These are phyloP conservation scores for Columba guinea DNA, from an alignment of 2,797 vertebrate genomes.

Conservation along the genomic window DNA sequence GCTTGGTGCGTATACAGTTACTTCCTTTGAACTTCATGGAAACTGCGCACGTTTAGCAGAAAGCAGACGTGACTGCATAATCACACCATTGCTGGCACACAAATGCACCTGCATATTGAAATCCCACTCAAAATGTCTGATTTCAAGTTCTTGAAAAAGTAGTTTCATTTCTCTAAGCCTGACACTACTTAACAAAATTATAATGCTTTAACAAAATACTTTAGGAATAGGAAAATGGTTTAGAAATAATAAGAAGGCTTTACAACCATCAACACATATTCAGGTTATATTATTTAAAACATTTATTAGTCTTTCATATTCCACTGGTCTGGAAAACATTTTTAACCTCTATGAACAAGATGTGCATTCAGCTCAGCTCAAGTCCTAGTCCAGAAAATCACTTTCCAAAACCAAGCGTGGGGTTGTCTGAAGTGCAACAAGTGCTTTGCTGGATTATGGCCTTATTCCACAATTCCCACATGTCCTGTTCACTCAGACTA, in stretches of 20 bases:
- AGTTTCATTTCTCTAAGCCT: neutral
- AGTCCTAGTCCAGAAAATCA: neutral
- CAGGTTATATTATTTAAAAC: neutral
- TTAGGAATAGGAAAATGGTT: neutral
- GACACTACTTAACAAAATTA: neutral
- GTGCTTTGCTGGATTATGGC: neutral
- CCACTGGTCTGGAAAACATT: neutral
- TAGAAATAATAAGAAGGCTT: neutral
- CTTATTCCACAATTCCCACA: neutral
- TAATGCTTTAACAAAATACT: neutral
- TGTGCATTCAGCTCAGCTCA: neutral
- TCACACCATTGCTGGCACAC: neutral
- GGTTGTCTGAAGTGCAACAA: neutral
- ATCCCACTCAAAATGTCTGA: neutral
- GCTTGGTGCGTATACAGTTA: neutral
- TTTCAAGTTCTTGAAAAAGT: neutral
- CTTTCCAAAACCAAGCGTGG: neutral
- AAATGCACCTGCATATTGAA: neutral
- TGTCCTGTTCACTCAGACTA: neutral
- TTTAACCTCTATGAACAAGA: neutral
- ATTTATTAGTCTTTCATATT: constrained; percentile 30
- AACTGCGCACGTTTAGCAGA: rapidly evolving
- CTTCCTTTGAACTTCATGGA: neutral
- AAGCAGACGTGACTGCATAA: neutral
- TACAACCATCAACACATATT: neutral